Percentiles rank a stretch among this genome's conserved stretches.
Conservation (phyloP, 2,888 invertebrate species). For the Mythimna loreyi region DNA sequence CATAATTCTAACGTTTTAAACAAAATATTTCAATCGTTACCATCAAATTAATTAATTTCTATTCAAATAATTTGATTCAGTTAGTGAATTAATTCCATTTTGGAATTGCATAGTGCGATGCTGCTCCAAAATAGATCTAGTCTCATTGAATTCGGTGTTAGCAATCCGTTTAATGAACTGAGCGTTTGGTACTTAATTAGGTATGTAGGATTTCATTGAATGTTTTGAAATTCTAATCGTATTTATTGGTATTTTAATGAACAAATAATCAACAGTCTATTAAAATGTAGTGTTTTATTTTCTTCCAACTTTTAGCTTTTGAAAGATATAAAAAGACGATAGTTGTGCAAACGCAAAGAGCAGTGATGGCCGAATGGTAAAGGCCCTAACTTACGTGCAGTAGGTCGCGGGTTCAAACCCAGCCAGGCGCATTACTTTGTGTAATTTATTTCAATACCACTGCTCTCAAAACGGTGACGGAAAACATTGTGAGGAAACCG, state of each 20-base stretch:
- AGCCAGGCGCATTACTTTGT: no score
- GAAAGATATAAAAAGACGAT: no score
- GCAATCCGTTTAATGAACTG: constrained; percentile 40
- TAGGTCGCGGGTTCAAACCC: no score
- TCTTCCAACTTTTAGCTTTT: not conserved
- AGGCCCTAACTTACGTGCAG: no score
- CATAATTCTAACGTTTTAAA: no score
- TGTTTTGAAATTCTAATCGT: not conserved
- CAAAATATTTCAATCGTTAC: constrained; percentile 20
- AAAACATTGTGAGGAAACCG: no score
- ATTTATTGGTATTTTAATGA: not conserved
- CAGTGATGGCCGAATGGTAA: no score
- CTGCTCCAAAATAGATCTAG: constrained; percentile 19
- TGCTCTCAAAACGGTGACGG: no score
- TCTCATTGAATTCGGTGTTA: constrained; percentile 30
- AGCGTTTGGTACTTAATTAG: not conserved
- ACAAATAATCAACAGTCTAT: no score
- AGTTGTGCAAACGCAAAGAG: no score
- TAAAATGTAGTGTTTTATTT: not conserved
- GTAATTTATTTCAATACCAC: no score
- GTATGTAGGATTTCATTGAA: not conserved
- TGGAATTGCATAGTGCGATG: constrained; percentile 27
- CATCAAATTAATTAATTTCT: constrained; percentile 40
- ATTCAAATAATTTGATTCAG: constrained; percentile 37
- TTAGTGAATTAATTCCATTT: constrained; percentile 48